Base-by-base conservation (phyloP, 1,140 invertebrate genomes). In the Plutomurus gul region DNA sequence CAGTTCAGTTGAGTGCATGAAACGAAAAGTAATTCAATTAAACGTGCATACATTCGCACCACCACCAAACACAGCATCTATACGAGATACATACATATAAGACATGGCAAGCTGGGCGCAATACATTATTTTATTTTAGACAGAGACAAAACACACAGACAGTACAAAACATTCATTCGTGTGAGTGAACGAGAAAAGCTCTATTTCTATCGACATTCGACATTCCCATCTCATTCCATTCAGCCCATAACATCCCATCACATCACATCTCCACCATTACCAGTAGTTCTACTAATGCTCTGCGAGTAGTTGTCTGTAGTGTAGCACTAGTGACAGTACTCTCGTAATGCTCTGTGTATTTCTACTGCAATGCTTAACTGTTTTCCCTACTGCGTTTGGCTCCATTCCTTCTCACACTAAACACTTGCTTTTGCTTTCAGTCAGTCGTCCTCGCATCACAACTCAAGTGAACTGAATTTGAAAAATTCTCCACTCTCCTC, bases 391-490 rank as follows among this genome's bases (percentile, higher is more conserved):
- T 43, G 22, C 75, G 8, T 33, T 65, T 65, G 56, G 56, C 56
- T 65, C 56, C 56, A 65, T 65, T 65, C 56, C 56, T 65, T 65
- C 27, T 30, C 56, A 65, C 56, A 65, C 36, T 65, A 65, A 65
- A 65, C 56, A 65, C 22, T 65, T 65, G 56, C 56, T 65, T 65
- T 65, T 65, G 27, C 56, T 65, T 65, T 65, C 56, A 65, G 56
- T 33, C 16, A 65, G 56, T 18, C 56, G 30, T 65, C 56, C 36
- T 30, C 56, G 36, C 56, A 65, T 33, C 25, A 65, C 56, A 65
- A 65, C 56, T 65, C 56, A 65, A 65, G 56, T 65, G 56, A 65
- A 65, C 56, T 65, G 56, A 65, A 65, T 65, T 65, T 65, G 56
- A 65, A 65, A 65, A 65, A 65, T 65, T 65, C 56, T 65, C 56